These are phyloP conservation scores for Yoshiicerus persimilis DNA, from an alignment of 1,140 invertebrate genomes.

Conservation along the genomic window DNA sequence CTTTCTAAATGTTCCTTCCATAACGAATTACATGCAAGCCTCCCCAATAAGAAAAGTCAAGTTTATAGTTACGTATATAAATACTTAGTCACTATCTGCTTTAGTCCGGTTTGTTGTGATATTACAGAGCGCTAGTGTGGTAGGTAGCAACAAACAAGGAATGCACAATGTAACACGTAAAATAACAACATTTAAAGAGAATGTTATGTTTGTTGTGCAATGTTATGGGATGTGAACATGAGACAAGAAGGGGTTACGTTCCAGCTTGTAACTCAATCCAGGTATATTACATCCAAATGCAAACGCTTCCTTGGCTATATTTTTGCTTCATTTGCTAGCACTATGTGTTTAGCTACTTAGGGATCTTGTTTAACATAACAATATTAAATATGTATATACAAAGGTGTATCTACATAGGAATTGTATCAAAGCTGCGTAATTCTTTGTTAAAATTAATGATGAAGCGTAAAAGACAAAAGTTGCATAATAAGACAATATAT, in stretches of 20 bases:
- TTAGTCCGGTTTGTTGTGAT: not conserved
- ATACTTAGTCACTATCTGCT: no score
- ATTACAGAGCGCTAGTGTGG: not conserved
- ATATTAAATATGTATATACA: not conserved
- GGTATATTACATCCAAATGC: not conserved
- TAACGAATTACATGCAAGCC: not conserved
- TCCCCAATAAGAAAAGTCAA: not conserved
- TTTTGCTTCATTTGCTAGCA: not conserved
- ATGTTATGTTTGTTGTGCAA: not conserved
- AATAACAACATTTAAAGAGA: not conserved
- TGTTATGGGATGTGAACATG: not conserved
- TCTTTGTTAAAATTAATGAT: not conserved
- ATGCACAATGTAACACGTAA: not conserved
- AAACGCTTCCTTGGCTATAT: not conserved
- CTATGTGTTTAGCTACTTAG: not conserved
- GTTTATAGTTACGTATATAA: not conserved
- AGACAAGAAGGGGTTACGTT: not conserved
- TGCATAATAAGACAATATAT: not conserved
- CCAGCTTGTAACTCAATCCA: not conserved
- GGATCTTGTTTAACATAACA: not conserved
- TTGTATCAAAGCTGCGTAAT: no score
- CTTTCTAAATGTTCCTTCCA: not conserved
- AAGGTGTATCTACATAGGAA: no score
- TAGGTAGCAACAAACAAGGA: not conserved
- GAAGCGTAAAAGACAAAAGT: not conserved